Evolutionary conservation across 2,888 invertebrate genomes (phyloP).

Genomic region (Melipona bicolor): DNA sequence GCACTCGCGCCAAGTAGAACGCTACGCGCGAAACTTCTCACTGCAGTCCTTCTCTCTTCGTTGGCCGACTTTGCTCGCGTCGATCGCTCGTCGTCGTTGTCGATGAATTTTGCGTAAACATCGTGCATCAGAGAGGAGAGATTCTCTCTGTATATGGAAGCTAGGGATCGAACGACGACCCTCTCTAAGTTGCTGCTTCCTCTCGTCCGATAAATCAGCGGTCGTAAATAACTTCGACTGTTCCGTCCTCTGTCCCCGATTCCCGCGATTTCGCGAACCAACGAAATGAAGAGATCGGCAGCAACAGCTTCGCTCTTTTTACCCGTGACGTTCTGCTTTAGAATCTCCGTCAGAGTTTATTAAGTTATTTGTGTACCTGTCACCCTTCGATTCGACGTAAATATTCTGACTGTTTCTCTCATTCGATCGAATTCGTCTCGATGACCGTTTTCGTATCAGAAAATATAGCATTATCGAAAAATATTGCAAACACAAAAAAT

Average conservation of each 20-base stretch:
- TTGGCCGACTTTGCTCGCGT: too few species aligned
- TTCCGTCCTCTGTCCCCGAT: slow-evolving; percentile 72
- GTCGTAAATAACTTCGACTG: slow-evolving; percentile 82
- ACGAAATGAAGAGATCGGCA: slow-evolving; percentile 81
- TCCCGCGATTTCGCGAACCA: slow-evolving; percentile 71
- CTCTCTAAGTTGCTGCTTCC: slow-evolving; percentile 79
- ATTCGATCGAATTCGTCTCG: too few species aligned
- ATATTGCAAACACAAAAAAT: too few species aligned
- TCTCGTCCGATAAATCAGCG: slow-evolving; percentile 82
- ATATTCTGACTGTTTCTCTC: too few species aligned
- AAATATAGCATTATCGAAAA: too few species aligned
- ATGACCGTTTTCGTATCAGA: too few species aligned
- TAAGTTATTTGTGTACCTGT: not conserved
- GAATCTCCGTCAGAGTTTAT: not conserved
- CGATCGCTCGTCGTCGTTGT: too few species aligned
- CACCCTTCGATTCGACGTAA: too few species aligned
- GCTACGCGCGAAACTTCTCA: not conserved
- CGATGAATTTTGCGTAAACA: too few species aligned
- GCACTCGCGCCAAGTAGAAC: slow-evolving; percentile 28
- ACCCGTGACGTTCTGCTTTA: not conserved
- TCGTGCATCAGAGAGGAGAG: slow-evolving; percentile 35
- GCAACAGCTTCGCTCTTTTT: slow-evolving; percentile 15
- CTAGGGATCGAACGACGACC: slow-evolving; percentile 74
- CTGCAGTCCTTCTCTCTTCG: too few species aligned
- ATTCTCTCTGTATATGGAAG: slow-evolving; percentile 76